These are phyloP conservation scores for Clivina fossor DNA, from an alignment of 2,888 invertebrate species.

Conservation along the genomic window DNA sequence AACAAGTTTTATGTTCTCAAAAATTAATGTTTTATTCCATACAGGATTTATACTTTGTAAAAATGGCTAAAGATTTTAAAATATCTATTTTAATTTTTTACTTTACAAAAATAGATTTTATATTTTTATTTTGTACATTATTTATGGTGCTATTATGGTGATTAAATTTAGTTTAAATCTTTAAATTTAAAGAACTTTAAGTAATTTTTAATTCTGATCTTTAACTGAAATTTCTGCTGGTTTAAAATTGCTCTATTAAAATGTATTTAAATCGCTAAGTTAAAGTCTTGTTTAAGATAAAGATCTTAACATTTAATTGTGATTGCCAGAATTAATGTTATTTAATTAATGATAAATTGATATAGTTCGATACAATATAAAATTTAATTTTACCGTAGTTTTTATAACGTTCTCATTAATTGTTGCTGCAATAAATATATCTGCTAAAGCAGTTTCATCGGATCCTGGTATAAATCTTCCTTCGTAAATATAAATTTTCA, in stretches of 20 bases:
- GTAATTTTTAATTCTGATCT: no score
- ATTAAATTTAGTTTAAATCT: no score
- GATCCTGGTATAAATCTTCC: slow-evolving; percentile 63
- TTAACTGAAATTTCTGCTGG: no score
- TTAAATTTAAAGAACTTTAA: no score
- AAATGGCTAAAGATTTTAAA: slow-evolving; percentile 44
- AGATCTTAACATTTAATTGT: background rate
- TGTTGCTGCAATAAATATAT: slow-evolving; percentile 55
- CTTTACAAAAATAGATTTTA: no score
- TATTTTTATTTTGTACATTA: no score
- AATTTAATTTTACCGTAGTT: slow-evolving; percentile 50
- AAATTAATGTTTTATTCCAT: slow-evolving; percentile 62
- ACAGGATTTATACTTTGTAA: slow-evolving; percentile 59
- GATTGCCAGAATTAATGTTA: background rate
- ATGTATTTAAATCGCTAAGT: no score
- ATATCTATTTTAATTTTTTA: no score
- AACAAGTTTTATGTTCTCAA: slow-evolving; percentile 52
- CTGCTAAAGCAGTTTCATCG: slow-evolving; percentile 57
- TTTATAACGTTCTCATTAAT: slow-evolving; percentile 50
- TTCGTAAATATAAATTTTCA: slow-evolving; percentile 67
- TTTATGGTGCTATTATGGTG: no score
- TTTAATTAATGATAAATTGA: slow-evolving; percentile 18
- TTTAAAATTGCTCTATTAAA: no score
- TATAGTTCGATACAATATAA: background rate
- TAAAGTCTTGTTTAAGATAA: background rate